phyloP scores from a whole-genome alignment of 2,888 invertebrate species.

The Synergus japonicus region DNA sequence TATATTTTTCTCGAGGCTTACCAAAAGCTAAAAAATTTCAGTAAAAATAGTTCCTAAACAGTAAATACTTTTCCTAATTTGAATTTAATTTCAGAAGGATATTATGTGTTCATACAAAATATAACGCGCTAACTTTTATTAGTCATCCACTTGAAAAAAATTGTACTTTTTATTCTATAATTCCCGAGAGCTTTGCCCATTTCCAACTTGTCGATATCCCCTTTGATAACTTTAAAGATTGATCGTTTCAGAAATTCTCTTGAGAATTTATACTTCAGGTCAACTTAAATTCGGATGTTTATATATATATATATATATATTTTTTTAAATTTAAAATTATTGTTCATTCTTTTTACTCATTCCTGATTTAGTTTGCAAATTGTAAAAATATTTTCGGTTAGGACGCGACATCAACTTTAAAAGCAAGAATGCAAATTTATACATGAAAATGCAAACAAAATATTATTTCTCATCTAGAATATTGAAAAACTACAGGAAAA shows the following conservation, averaged over 20 bases:
- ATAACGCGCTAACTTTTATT: not conserved
- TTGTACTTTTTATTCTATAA: too few relatives aligned
- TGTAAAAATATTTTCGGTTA: too few relatives aligned
- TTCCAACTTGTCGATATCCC: not conserved
- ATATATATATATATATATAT: too few relatives aligned
- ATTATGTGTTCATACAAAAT: not conserved
- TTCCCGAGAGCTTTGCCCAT: not conserved
- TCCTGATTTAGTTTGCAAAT: too few relatives aligned
- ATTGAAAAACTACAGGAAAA: not conserved
- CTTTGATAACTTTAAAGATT: not conserved
- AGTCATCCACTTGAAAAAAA: too few relatives aligned
- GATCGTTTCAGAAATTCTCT: not conserved
- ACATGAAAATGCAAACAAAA: too few relatives aligned
- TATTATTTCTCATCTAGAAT: too few relatives aligned
- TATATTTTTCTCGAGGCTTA: not conserved
- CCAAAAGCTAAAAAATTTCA: not conserved
- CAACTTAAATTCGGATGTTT: too few relatives aligned
- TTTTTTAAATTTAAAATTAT: too few relatives aligned
- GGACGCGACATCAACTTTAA: too few relatives aligned
- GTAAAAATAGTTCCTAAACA: not conserved
- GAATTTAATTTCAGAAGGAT: not conserved
- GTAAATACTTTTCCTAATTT: not conserved
- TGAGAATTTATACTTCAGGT: not conserved
- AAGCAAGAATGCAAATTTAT: too few relatives aligned
- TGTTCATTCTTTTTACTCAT: too few relatives aligned